phyloP scores from a whole-genome alignment of 2,888 invertebrate genomes.

The Synergus itoensis region DNA sequence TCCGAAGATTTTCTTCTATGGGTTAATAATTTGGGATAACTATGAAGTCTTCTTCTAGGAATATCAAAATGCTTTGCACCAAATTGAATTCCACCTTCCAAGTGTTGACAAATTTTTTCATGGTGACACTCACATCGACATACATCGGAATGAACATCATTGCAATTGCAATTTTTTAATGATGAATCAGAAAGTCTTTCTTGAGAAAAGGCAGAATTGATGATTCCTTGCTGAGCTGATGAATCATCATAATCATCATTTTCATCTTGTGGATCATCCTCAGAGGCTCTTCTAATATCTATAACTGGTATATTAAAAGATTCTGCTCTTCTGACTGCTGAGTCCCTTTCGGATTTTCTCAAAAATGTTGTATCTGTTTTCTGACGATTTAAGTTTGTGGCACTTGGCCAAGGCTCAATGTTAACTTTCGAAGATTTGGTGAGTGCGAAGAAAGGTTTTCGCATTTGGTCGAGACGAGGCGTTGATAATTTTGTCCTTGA shows the following conservation, averaged over 20 bases:
- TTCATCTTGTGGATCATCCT: slow-evolving; percentile 45
- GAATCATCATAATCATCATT: slow-evolving; percentile 48
- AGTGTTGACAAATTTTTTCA: slow-evolving; percentile 55
- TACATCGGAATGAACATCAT: slow-evolving; percentile 54
- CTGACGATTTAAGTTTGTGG: slow-evolving; percentile 65
- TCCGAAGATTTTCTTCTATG: slow-evolving; percentile 66
- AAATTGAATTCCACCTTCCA: not conserved
- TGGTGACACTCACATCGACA: slow-evolving; percentile 61
- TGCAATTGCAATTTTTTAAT: slow-evolving; percentile 46
- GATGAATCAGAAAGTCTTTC: slow-evolving; percentile 53
- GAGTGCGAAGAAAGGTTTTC: slow-evolving; percentile 67
- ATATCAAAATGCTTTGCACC: not conserved
- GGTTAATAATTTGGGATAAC: slow-evolving; percentile 64
- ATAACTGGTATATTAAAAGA: slow-evolving; percentile 56
- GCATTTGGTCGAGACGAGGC: slow-evolving; percentile 60
- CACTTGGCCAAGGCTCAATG: slow-evolving; percentile 72
- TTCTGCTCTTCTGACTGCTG: slow-evolving; percentile 45
- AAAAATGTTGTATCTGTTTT: slow-evolving; percentile 11
- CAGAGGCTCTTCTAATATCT: slow-evolving; percentile 48
- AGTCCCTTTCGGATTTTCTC: slow-evolving; percentile 43
- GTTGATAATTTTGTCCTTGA: slow-evolving; percentile 58
- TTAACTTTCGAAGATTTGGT: slow-evolving; percentile 60
- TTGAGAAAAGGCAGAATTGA: slow-evolving; percentile 65
- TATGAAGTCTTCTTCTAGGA: slow-evolving; percentile 59
- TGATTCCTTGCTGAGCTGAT: slow-evolving; percentile 54